Evolutionary conservation across 1,140 invertebrate species (phyloP).

Genomic region (Ostrea edulis): DNA sequence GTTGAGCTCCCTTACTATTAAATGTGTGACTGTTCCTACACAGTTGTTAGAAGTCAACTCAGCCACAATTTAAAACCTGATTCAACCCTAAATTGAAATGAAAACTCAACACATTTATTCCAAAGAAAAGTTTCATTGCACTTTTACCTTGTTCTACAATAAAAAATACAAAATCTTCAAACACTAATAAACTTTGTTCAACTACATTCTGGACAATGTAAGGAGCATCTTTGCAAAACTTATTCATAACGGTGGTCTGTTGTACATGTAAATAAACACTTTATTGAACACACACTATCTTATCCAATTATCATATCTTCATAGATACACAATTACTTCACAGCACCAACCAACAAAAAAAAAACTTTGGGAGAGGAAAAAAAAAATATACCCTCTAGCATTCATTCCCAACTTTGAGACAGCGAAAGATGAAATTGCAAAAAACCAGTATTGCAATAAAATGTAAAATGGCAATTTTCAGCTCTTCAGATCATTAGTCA

Average conservation of each 20-base stretch:
- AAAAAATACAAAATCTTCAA: constrained; percentile 22
- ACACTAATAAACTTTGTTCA: neutral
- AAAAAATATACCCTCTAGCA: neutral
- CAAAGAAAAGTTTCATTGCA: constrained; percentile 13
- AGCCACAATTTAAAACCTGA: neutral
- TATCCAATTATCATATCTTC: neutral
- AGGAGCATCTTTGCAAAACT: neutral
- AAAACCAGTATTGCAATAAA: neutral
- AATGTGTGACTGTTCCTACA: no score
- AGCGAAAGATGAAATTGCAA: neutral
- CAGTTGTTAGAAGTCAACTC: neutral
- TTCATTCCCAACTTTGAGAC: constrained; percentile 23
- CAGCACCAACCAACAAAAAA: constrained; percentile 20
- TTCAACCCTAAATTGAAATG: neutral
- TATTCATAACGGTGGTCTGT: neutral
- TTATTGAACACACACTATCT: neutral
- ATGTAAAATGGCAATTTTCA: neutral
- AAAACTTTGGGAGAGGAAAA: neutral
- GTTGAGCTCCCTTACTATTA: no score
- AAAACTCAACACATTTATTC: neutral
- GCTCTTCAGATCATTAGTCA: neutral
- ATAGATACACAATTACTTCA: constrained; percentile 2
- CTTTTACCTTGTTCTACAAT: constrained; percentile 1
- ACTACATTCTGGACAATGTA: neutral
- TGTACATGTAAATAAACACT: neutral